Evolutionary conservation across 2,888 invertebrate genomes (phyloP), one percentile per base, ranked within the genome.

Genomic region (Drosophila infuscata): DNA sequence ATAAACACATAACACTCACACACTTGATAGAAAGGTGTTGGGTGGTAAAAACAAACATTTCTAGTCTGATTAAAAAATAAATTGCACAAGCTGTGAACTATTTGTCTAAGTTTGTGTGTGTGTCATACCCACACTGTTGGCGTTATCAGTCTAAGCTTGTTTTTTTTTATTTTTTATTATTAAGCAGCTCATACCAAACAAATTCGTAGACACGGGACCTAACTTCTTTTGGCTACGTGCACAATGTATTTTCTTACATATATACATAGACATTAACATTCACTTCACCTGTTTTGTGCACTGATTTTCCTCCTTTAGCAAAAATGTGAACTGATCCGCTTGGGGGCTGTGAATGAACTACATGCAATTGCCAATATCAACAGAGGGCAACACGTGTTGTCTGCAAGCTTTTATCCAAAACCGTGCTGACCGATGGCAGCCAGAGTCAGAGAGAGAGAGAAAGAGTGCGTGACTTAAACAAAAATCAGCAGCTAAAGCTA

Each of bases 381-480:
- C 6, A 12, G 51, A 51, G 20, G 7, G 46, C 53, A n/a, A 30
- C 84, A 82, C 69, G 80, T 68, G 75, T 59, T 77, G 6, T 6
- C 12, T 32, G 8, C 38, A 49, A 79, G 77, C 70, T 84, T 78
- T 82, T 65, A 66, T 67, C 69, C 53, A 69, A 15, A 59, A 35
- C 32, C 29, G 29, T 51, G 32, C 12, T 25, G 52, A 46, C 12
- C n/a, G 52, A 30, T 62, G 56, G n/a, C 0, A 6, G 5, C 12
- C 8, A 46, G 62, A 48, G 63, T 11, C 65, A 12, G 43, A 15
- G 12, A 46, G 46, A 46, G 7, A 7, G 8, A 25, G 25, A 25
- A 25, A 54, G 54, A 63, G 66, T 73, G 67, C 56, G 62, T n/a
- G 81, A 76, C 74, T 84, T 78, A 17, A 74, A 6, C 9, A 76